Evolutionary conservation across 2,797 vertebrate genomes (phyloP), one percentile per base, ranked within the genome.

Genomic region (Sebastes ruberrimus): DNA sequence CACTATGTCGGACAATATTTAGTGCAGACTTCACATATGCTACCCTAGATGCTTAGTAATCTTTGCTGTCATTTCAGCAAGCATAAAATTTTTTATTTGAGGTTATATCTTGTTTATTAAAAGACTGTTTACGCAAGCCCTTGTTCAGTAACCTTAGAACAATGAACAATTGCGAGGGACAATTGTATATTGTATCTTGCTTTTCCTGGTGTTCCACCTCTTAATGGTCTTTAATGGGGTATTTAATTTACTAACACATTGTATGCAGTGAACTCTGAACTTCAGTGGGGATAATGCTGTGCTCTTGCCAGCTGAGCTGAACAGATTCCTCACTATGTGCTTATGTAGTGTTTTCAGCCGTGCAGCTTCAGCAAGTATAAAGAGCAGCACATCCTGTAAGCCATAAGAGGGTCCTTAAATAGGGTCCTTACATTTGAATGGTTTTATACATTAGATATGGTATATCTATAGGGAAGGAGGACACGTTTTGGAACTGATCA

Each of bases 261-360:
- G 59, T 49, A 80, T 78, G 82, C 67, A 52, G 71, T 81, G 90
- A 91, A 87, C 90, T 89, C 82, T 93, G 88, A 92, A 86, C 86
- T 70, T 32, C 76, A 77, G 81, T 81, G 75, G 70, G 27, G 76
- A 88, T 85, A 74, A 82, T 72, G 66, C 66, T 74, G 59, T 10
- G 9, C 61, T 73, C 62, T n/a, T 81, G 74, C 82, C 77, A 88
- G 78, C 78, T 86, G 69, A 86, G 85, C 72, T 46, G 22, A 77
- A 74, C 62, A 49, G 46, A 74, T 42, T 73, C 62, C 57, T 62
- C 30, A 25, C 23, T 74, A 78, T 86, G 67, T 89, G 84, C 90
- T 85, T 83, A 80, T 85, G 81, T 74, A 1, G 57, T 72, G 71
- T 77, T 90, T 88, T 90, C 65, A 78, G 67, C 66, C 30, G 42